These are phyloP conservation scores for Chloroceryle inda DNA, from an alignment of 2,797 vertebrate species.

Conservation along the genomic window DNA sequence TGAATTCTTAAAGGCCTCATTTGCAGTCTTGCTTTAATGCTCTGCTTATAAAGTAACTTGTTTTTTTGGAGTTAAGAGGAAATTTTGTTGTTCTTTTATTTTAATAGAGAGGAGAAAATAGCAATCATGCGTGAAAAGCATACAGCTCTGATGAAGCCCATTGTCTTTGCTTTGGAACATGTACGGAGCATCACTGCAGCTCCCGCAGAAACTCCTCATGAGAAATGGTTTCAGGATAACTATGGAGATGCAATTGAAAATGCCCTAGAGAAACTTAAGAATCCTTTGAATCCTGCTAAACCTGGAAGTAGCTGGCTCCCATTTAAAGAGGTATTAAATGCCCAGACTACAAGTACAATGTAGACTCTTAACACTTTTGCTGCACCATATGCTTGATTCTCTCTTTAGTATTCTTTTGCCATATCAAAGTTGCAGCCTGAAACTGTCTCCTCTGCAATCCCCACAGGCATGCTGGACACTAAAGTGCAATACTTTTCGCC, in stretches of 20 bases:
- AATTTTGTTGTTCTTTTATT: neutral
- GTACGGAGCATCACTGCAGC: constrained; percentile 94
- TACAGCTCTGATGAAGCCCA: constrained; percentile 96
- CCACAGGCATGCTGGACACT: neutral
- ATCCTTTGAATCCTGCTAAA: constrained; percentile 93
- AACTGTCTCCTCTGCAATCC: neutral
- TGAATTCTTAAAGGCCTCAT: neutral
- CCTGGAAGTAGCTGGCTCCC: constrained; percentile 97
- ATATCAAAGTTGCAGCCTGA: neutral
- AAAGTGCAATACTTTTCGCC: neutral
- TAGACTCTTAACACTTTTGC: neutral
- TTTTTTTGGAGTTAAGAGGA: neutral
- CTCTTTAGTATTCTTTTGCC: neutral
- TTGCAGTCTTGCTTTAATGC: neutral
- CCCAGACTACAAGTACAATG: neutral
- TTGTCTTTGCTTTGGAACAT: constrained; percentile 96
- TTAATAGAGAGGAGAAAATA: constrained; percentile 92
- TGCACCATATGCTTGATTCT: neutral
- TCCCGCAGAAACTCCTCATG: constrained; percentile 94
- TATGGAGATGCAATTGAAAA: constrained; percentile 93
- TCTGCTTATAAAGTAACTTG: neutral
- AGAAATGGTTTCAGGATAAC: constrained; percentile 97
- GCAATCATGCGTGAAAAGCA: constrained; percentile 99
- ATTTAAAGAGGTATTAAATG: constrained; percentile 91
- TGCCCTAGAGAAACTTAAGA: constrained; percentile 91